A percentile compares a stretch with the other conserved stretches of the same genome.
phyloP scores from a whole-genome alignment of 1,140 invertebrate genomes.

The Drosophila mayri region DNA sequence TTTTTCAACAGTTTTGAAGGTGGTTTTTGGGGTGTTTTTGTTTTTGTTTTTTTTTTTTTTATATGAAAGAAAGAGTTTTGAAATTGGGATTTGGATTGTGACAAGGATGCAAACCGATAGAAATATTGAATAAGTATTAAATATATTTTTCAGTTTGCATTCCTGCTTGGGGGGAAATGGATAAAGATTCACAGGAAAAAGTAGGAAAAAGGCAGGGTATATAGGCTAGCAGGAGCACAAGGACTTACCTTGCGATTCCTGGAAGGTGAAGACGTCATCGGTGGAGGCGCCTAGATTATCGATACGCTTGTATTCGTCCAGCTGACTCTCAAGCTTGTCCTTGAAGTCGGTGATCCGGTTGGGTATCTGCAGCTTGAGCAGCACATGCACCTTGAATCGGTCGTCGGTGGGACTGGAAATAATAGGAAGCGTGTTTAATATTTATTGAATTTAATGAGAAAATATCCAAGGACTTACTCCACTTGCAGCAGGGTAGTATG shows the following conservation, averaged over 20 bases:
- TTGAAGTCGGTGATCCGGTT: slow-evolving; percentile 47
- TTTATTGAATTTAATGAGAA: not conserved
- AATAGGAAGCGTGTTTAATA: not conserved
- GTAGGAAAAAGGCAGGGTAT: too few relatives aligned
- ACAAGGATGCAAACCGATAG: not conserved
- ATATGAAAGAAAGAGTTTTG: slow-evolving; percentile 13
- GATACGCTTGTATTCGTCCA: slow-evolving; percentile 42
- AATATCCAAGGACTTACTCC: slow-evolving; percentile 40
- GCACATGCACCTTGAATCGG: slow-evolving; percentile 52
- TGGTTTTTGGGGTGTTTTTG: not conserved
- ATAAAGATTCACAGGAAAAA: slow-evolving; percentile 6
- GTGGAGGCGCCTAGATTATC: slow-evolving; percentile 46
- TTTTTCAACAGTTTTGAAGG: not conserved
- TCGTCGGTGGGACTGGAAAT: slow-evolving; percentile 60
- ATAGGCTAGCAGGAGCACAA: slow-evolving; percentile 20
- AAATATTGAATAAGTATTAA: not conserved
- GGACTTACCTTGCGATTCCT: slow-evolving; percentile 62
- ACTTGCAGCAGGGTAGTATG: slow-evolving; percentile 42
- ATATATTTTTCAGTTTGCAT: not conserved
- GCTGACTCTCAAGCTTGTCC: slow-evolving; percentile 43
- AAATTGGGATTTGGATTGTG: not conserved
- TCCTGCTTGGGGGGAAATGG: not conserved
- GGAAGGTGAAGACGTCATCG: slow-evolving; percentile 55
- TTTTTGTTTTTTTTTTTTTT: not conserved
- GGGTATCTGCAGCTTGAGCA: slow-evolving; percentile 66